Evolutionary conservation across 37 sponge, comb jelly and placozoan species (phyloP).

Genomic region (Oscarella lobularis): DNA sequence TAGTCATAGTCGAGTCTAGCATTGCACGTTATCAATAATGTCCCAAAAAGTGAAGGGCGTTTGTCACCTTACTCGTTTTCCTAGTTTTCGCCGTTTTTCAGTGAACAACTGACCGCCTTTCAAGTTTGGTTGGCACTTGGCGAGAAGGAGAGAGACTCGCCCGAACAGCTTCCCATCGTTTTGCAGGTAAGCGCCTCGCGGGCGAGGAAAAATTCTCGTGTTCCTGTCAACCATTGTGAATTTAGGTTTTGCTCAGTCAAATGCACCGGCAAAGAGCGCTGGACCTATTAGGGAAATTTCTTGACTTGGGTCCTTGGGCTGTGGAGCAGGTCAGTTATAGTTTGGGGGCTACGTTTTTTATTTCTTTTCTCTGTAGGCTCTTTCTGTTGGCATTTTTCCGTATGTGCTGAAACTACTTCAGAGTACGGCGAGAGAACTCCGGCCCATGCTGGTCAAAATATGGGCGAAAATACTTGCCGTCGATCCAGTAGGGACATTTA

Average conservation of each 20-base stretch:
- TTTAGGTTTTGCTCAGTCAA: constrained; percentile 93
- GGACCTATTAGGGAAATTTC: constrained; percentile 77
- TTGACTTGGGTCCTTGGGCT: constrained; percentile 89
- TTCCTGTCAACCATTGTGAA: too few relatives aligned
- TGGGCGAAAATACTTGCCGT: constrained; percentile 96
- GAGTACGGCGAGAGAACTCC: constrained; percentile 78
- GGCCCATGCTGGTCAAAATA: constrained; percentile 84
- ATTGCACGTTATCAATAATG: too few relatives aligned
- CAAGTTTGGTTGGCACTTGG: constrained; percentile 79
- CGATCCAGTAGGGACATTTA: constrained; percentile 36
- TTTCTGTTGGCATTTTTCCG: constrained; percentile 94
- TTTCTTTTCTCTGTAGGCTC: constrained; percentile 27
- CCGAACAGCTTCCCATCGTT: constrained; percentile 89
- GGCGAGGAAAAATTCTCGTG: too few relatives aligned
- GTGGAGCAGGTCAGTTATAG: constrained; percentile 67
- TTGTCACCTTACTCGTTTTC: too few relatives aligned
- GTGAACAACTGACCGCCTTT: constrained; percentile 88
- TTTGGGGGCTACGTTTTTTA: too few relatives aligned
- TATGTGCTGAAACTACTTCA: constrained; percentile 91
- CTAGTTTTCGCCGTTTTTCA: constrained; percentile 82
- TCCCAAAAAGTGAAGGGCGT: too few relatives aligned
- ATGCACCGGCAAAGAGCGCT: constrained; percentile 80
- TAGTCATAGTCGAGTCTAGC: too few relatives aligned
- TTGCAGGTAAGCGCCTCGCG: constrained; percentile 66
- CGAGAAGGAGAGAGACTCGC: constrained; percentile 25